These are phyloP conservation scores for Cacatua alba DNA, from an alignment of 2,113 vertebrate genomes.

Conservation along the genomic window DNA sequence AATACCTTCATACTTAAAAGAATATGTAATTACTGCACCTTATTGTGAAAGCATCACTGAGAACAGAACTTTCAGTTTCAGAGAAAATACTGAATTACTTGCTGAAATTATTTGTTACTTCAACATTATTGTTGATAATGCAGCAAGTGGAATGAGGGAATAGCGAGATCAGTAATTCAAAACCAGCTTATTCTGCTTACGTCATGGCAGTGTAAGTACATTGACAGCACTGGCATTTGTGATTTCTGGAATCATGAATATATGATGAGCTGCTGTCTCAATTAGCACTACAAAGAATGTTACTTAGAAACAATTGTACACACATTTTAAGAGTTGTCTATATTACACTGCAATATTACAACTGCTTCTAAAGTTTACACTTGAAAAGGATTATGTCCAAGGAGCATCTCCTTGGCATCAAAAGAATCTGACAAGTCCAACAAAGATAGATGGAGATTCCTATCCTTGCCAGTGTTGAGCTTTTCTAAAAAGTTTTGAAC, in stretches of 20 bases:
- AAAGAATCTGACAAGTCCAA: not conserved
- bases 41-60: not conserved
- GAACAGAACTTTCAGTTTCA: not conserved
- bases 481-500: not conserved
- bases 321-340: not conserved
- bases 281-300: not conserved
- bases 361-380: not conserved
- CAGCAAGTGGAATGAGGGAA: not conserved
- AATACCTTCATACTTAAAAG: not conserved
- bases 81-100: not conserved
- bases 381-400: not conserved
- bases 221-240: not conserved
- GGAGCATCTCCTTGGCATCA: not conserved
- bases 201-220: not conserved
- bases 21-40: not conserved
- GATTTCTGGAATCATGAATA: slow-evolving; percentile 1
- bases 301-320: not conserved
- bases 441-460: not conserved
- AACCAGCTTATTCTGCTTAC: not conserved
- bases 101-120: not conserved
- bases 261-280: not conserved
- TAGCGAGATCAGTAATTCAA: not conserved
- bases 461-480: not conserved
- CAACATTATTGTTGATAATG: not conserved
- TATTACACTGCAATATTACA: not conserved